These are phyloP conservation scores for Phrynocephalus vlangalii DNA, from an alignment of 2,797 vertebrate species.

Conservation along the genomic window DNA sequence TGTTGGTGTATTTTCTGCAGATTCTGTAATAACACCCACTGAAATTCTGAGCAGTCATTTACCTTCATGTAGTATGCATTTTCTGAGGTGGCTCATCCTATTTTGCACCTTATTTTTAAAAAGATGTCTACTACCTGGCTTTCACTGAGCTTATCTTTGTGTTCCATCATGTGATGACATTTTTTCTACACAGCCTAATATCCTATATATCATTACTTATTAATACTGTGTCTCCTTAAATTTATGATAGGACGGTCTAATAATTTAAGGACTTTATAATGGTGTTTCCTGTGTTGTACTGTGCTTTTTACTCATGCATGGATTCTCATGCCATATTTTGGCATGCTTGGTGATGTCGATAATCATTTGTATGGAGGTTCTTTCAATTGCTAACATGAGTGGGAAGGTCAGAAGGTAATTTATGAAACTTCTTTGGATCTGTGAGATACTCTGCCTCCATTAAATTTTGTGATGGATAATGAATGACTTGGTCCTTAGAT, in stretches of 20 bases:
- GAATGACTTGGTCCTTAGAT: neutral
- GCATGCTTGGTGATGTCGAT: neutral
- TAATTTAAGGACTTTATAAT: neutral
- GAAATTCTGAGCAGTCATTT: neutral
- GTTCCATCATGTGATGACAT: neutral
- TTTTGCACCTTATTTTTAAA: neutral
- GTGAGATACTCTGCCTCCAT: neutral
- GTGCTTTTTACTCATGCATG: neutral
- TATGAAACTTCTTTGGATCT: neutral
- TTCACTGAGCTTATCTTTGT: neutral
- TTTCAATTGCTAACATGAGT: conserved; percentile 2
- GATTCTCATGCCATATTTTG: neutral
- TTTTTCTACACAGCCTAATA: neutral
- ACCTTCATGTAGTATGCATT: neutral
- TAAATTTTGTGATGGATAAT: conserved; percentile 10
- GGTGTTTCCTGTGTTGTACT: neutral
- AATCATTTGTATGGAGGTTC: neutral
- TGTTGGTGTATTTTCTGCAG: neutral
- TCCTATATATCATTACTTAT: neutral
- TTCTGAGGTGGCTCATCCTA: neutral
- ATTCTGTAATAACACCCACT: neutral
- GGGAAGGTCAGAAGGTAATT: neutral
- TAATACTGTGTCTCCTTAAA: conserved; percentile 4
- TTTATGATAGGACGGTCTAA: neutral
- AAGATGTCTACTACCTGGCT: neutral